A percentile compares a stretch with the other conserved stretches of the same genome.
phyloP scores from a whole-genome alignment of 2,113 vertebrate genomes.

The Agapornis roseicollis region DNA sequence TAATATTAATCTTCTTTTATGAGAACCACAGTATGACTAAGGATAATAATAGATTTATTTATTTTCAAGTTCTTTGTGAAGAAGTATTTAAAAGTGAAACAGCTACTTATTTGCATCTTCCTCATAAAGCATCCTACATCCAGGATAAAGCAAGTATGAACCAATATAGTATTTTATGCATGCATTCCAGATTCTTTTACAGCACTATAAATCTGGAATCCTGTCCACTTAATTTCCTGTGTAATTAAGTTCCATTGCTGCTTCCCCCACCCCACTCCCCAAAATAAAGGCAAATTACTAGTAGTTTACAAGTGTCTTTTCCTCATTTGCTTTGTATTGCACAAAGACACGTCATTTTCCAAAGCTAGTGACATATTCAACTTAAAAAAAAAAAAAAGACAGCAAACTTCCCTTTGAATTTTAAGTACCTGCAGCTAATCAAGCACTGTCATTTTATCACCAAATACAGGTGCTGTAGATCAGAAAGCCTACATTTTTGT shows the following conservation, averaged over 20 bases:
- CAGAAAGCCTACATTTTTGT: not conserved
- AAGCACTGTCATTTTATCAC: not conserved
- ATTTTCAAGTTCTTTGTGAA: not conserved
- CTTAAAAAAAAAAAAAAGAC: not conserved
- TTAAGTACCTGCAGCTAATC: not conserved
- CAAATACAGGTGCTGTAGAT: not conserved
- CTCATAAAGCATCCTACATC: not conserved
- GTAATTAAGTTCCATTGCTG: not conserved
- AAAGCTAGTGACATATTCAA: not conserved
- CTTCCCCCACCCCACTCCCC: not conserved
- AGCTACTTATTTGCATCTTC: not conserved
- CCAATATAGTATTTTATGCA: not conserved
- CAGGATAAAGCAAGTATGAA: not conserved
- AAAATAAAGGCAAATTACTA: not conserved
- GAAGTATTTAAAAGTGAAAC: not conserved
- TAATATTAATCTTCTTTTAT: not conserved
- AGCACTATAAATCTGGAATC: not conserved
- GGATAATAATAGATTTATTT: not conserved
- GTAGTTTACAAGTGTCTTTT: not conserved
- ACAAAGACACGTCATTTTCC: not conserved
- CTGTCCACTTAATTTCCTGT: not conserved
- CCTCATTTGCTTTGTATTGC: not conserved
- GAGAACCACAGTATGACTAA: not conserved
- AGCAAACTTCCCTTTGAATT: not conserved
- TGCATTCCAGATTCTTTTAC: not conserved